These are phyloP conservation scores for Oligia latruncula DNA, from an alignment of 2,888 invertebrate species.

Conservation along the genomic window DNA sequence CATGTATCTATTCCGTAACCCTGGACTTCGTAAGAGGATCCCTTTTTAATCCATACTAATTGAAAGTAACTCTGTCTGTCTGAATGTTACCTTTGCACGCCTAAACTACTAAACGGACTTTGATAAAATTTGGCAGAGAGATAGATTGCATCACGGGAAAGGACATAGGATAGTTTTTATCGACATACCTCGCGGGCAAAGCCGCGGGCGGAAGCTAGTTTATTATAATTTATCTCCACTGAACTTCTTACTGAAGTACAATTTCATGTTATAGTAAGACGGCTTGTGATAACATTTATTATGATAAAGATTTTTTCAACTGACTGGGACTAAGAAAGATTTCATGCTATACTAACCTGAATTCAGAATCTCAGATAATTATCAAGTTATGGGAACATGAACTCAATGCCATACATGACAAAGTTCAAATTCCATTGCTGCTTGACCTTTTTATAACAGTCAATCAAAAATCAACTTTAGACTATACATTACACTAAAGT, in stretches of 20 bases:
- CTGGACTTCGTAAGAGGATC: neutral
- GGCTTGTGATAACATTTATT: neutral
- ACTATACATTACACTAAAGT: neutral
- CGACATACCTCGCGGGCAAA: too few relatives aligned
- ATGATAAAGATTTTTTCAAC: neutral
- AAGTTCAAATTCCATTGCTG: conserved; percentile 1
- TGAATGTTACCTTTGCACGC: too few relatives aligned
- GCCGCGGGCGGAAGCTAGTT: too few relatives aligned
- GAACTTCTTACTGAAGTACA: neutral
- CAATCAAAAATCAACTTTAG: neutral
- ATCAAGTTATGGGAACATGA: neutral
- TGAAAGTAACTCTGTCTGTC: too few relatives aligned
- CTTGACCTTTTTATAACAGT: too few relatives aligned
- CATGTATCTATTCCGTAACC: neutral
- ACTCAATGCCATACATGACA: neutral
- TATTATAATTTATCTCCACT: neutral
- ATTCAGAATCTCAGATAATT: neutral
- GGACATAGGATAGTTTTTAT: too few relatives aligned
- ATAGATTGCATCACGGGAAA: too few relatives aligned
- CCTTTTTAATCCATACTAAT: neutral
- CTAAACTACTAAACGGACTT: too few relatives aligned
- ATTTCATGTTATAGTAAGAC: neutral
- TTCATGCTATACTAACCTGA: neutral
- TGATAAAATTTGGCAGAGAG: too few relatives aligned
- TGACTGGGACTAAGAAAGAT: neutral